These are phyloP conservation scores for Acanthornis magna DNA, from an alignment of 2,797 vertebrate species.

Conservation along the genomic window DNA sequence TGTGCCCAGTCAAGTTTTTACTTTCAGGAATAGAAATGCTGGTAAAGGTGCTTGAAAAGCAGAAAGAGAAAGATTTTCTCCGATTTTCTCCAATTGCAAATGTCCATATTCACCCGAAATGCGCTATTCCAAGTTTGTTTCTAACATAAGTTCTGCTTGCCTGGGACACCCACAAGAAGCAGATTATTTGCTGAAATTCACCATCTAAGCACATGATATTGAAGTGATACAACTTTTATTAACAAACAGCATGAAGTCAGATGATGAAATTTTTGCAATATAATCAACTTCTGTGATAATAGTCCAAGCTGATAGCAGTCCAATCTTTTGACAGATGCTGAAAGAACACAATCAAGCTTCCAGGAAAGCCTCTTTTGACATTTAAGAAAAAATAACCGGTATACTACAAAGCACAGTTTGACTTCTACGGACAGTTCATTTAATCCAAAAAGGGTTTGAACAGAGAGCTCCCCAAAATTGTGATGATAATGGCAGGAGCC, in stretches of 20 bases:
- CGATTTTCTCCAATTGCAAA: background rate
- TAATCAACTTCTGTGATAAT: background rate
- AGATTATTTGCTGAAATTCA: background rate
- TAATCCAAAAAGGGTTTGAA: background rate
- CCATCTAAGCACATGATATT: background rate
- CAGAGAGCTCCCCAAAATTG: background rate
- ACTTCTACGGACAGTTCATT: background rate
- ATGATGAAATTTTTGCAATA: background rate
- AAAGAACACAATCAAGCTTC: background rate
- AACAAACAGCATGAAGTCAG: background rate
- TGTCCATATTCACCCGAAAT: background rate
- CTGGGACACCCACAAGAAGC: background rate
- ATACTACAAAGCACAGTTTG: background rate
- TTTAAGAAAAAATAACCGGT: background rate
- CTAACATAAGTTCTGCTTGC: background rate
- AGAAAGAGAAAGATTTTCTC: background rate
- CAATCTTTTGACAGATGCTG: background rate
- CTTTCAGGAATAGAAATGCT: background rate
- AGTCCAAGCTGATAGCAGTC: background rate
- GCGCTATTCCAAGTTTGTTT: background rate
- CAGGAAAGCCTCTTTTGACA: background rate
- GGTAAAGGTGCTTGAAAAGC: background rate
- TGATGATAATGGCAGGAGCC: background rate
- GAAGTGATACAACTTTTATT: background rate
- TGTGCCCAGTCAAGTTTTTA: background rate